phyloP scores from a whole-genome alignment of 1,140 invertebrate genomes.

The Archivesica marissinica region DNA sequence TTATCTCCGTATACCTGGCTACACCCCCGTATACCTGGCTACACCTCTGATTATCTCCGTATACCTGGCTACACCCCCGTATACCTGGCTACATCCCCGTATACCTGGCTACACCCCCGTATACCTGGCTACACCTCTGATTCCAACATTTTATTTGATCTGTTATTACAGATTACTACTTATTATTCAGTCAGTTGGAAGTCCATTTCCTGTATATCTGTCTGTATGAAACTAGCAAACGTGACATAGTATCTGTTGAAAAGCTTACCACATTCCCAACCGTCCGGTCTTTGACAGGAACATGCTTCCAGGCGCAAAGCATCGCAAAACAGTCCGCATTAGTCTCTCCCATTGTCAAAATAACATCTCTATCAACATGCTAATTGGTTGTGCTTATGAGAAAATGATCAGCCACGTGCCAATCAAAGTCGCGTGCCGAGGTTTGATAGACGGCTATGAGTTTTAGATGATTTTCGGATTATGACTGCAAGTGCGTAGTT shows the following conservation, averaged over 20 bases:
- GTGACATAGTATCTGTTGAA: slow-evolving; percentile 9
- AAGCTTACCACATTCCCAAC: slow-evolving; percentile 12
- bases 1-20: too few relatives aligned
- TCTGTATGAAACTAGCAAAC: neutral
- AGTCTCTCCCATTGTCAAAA: slow-evolving; percentile 33
- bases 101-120: neutral
- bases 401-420: slow-evolving; percentile 43
- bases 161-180: neutral
- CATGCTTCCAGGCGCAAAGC: slow-evolving; percentile 5
- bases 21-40: too few relatives aligned
- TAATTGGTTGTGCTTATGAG: slow-evolving; percentile 50
- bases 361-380: slow-evolving; percentile 23
- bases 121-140: neutral
- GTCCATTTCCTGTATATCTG: neutral
- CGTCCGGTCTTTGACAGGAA: slow-evolving; percentile 25
- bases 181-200: neutral
- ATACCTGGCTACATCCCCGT: too few relatives aligned
- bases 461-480: neutral
- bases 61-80: too few relatives aligned
- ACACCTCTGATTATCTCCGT: too few relatives aligned
- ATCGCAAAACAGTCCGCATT: slow-evolving; percentile 22
- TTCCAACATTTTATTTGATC: too few relatives aligned
- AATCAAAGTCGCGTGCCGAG: slow-evolving; percentile 31
- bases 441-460: slow-evolving; percentile 10
- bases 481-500: neutral